Evolutionary conservation across 2,113 vertebrate species (phyloP).

Genomic region (Scortum barcoo): DNA sequence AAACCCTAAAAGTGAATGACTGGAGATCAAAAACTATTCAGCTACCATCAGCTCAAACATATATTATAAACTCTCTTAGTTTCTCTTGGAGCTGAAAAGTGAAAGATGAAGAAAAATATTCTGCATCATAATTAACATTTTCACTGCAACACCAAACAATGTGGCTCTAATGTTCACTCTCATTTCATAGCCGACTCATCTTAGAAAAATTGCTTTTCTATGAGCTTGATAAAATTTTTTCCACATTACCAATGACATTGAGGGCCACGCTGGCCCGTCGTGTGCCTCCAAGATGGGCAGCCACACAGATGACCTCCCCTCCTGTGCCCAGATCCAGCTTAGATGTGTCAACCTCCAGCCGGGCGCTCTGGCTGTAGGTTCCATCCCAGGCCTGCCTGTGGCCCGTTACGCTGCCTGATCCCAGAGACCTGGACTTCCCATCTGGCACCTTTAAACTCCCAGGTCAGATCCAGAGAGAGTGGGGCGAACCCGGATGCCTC

Average conservation of each 20-base stretch:
- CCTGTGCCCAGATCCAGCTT: conserved; percentile 78
- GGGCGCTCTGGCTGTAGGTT: conserved; percentile 84
- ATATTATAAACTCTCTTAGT: no score
- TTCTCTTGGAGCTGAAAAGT: neutral
- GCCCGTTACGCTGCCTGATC: conserved; percentile 77
- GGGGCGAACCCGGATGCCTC: conserved; percentile 87
- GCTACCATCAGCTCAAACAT: no score
- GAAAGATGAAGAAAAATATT: neutral
- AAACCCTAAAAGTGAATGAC: no score
- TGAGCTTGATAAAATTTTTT: neutral
- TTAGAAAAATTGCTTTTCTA: no score
- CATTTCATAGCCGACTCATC: no score
- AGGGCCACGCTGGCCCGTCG: conserved; percentile 67
- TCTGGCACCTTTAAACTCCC: conserved; percentile 76
- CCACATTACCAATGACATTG: conserved; percentile 79
- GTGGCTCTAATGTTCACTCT: no score
- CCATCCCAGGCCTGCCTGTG: conserved; percentile 85
- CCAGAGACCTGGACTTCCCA: conserved; percentile 64
- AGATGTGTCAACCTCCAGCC: conserved; percentile 71
- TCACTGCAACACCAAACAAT: no score
- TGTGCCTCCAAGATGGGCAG: conserved; percentile 80
- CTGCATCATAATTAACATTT: no score
- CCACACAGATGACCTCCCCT: conserved; percentile 83
- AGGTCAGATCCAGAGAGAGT: conserved; percentile 83
- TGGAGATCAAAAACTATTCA: no score